Evolutionary conservation across 2,888 invertebrate genomes (phyloP).

Genomic region (Crepidodera aurea): DNA sequence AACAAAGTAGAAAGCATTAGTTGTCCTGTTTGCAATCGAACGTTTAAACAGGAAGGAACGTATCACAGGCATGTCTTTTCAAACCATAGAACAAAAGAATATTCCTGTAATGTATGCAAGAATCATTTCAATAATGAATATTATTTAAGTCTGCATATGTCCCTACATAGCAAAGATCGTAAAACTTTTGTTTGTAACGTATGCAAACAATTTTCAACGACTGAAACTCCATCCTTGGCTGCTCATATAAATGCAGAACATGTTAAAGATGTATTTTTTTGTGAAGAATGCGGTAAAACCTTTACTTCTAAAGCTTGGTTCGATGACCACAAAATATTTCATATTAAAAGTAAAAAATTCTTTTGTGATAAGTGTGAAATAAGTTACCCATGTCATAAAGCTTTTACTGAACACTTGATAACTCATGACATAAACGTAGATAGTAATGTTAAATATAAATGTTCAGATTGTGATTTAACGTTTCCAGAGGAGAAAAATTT

Average conservation of each 20-base stretch:
- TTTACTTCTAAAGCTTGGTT: conserved; percentile 65
- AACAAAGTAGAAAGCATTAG: neutral
- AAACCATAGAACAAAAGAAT: conserved; percentile 45
- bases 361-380: neutral
- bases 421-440: neutral
- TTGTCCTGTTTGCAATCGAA: conserved; percentile 23
- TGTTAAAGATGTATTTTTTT: conserved; percentile 61
- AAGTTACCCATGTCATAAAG: neutral
- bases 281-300: conserved; percentile 64
- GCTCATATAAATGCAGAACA: conserved; percentile 43
- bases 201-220: conserved; percentile 17
- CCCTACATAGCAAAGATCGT: conserved; percentile 3
- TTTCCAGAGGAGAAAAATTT: conserved; percentile 38
- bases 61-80: conserved; percentile 13
- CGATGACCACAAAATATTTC: conserved; percentile 66
- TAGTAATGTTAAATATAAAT: neutral
- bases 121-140: conserved; percentile 40
- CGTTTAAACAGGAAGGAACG: neutral
- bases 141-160: conserved; percentile 22
- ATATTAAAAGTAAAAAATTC: conserved; percentile 39
- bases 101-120: conserved; percentile 53
- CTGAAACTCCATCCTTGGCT: conserved; percentile 13
- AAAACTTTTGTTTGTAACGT: conserved; percentile 4
- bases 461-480: conserved; percentile 43
- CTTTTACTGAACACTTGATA: neutral